phyloP scores from a whole-genome alignment of 2,888 invertebrate species.

The Tetanocera ferruginea region DNA sequence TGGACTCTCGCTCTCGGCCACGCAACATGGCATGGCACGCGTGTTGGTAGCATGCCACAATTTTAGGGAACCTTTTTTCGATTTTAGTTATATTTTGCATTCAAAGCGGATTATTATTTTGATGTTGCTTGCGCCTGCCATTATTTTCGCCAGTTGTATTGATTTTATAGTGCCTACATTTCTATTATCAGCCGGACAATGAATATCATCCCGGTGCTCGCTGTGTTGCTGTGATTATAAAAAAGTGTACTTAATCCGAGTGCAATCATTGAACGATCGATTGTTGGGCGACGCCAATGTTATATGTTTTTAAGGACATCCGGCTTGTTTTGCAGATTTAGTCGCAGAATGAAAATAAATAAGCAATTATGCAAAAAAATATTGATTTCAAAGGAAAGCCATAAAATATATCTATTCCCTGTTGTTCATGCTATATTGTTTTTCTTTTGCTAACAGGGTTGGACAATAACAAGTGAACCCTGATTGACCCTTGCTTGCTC shows the following conservation, averaged over 20 bases:
- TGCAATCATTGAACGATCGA: constrained; percentile 13
- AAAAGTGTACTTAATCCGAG: constrained; percentile 20
- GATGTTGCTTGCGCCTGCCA: constrained; percentile 40
- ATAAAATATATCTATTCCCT: background rate
- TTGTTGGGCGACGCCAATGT: background rate
- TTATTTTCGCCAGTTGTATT: constrained; percentile 14
- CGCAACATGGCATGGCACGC: constrained; percentile 41
- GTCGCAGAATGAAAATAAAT: constrained; percentile 12
- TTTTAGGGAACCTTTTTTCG: constrained; percentile 4
- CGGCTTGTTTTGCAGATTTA: background rate
- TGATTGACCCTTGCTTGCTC: background rate
- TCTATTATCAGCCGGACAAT: constrained; percentile 18
- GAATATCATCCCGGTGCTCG: background rate
- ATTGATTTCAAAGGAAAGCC: constrained; percentile 17
- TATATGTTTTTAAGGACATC: constrained; percentile 10
- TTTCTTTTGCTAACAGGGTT: background rate
- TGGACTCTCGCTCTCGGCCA: constrained; percentile 19
- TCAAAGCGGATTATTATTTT: constrained; percentile 67
- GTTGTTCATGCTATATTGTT: background rate
- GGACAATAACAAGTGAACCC: constrained; percentile 13
- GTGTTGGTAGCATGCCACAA: constrained; percentile 14
- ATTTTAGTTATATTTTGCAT: constrained; percentile 48
- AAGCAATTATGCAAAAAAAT: constrained; percentile 10
- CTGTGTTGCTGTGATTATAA: background rate
- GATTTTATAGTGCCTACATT: constrained; percentile 30